Conservation (phyloP, 2,888 invertebrate genomes). For the Atethmia centrago region DNA sequence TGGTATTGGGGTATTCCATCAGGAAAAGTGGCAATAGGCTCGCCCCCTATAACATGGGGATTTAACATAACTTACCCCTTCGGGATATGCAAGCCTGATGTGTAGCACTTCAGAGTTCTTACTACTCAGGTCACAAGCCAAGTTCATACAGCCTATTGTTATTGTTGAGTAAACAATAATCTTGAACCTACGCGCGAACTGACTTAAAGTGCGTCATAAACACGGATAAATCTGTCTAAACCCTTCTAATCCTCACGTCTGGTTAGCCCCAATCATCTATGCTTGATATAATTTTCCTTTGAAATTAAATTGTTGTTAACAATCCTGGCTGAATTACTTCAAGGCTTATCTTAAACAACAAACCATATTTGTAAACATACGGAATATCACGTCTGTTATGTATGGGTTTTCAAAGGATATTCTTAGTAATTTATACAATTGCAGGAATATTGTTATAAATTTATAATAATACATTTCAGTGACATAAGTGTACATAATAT, state of each 20-base stretch:
- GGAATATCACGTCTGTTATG: slow-evolving; percentile 36
- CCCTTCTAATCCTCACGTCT: slow-evolving; percentile 26
- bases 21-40: too few relatives aligned
- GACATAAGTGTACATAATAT: slow-evolving; percentile 52
- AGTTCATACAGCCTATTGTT: background rate
- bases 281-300: slow-evolving; percentile 39
- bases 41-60: too few relatives aligned
- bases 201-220: slow-evolving; percentile 36
- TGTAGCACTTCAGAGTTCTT: too few relatives aligned
- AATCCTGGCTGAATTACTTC: slow-evolving; percentile 25
- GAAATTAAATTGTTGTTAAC: background rate
- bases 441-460: slow-evolving; percentile 39
- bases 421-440: slow-evolving; percentile 33
- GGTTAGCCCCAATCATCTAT: slow-evolving; percentile 32
- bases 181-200: slow-evolving; percentile 7
- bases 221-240: slow-evolving; percentile 39
- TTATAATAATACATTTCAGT: slow-evolving; percentile 37
- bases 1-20: too few relatives aligned
- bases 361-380: slow-evolving; percentile 40
- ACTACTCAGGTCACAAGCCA: too few relatives aligned
- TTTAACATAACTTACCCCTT: too few relatives aligned
- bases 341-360: slow-evolving; percentile 34
- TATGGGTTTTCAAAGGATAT: slow-evolving; percentile 48
- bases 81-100: too few relatives aligned
- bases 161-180: slow-evolving; percentile 18